Evolutionary conservation across 2,113 vertebrate species (phyloP).

Genomic region (Phyllopteryx taeniolatus): DNA sequence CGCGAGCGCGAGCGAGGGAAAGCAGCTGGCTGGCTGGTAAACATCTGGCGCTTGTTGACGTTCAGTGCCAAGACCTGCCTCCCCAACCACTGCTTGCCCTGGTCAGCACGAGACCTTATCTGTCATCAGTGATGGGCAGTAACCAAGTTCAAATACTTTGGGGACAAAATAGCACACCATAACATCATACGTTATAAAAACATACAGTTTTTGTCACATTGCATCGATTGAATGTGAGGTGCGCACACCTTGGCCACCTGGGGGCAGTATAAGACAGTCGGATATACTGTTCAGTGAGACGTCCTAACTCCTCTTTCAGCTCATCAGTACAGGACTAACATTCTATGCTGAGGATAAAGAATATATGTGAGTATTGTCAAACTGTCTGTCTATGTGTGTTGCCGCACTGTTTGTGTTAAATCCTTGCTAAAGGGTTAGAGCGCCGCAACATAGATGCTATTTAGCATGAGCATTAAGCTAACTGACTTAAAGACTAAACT

Average conservation of each 20-base stretch:
- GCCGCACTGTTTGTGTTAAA: too few species aligned
- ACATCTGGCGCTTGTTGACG: constrained; percentile 61
- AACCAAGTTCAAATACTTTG: background rate
- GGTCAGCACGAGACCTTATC: constrained; percentile 25
- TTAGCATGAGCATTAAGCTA: background rate
- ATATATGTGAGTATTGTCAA: too few species aligned
- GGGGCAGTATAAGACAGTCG: background rate
- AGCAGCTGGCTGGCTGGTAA: constrained; percentile 65
- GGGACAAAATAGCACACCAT: too few species aligned
- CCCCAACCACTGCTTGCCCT: constrained; percentile 30
- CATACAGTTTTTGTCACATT: too few species aligned
- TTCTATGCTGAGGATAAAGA: too few species aligned
- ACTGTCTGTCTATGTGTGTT: too few species aligned
- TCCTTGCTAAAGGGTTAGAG: too few species aligned
- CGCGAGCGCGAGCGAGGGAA: constrained; percentile 32
- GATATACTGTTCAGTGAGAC: too few species aligned
- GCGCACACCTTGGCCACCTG: background rate
- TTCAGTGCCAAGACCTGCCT: constrained; percentile 49
- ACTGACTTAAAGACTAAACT: background rate
- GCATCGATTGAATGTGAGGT: background rate
- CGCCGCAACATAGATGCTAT: too few species aligned
- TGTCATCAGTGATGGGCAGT: background rate
- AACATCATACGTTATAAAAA: too few species aligned
- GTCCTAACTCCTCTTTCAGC: too few species aligned
- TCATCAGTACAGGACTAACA: too few species aligned